Evolutionary conservation across 2,888 invertebrate species (phyloP), one percentile per base, ranked within the genome.

Genomic region (Willowsia nigromaculata): DNA sequence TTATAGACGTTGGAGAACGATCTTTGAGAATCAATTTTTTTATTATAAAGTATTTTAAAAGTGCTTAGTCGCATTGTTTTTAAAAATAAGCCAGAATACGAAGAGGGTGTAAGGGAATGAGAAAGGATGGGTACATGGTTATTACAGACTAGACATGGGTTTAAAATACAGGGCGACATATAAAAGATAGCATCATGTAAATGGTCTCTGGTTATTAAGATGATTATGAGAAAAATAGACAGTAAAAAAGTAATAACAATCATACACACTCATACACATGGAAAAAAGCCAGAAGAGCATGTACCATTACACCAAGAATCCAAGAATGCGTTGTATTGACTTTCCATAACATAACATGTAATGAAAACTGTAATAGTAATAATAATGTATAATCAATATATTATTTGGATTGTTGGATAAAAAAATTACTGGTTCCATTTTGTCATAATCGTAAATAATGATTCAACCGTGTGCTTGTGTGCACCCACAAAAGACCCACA

Each of bases 361-460:
- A 83, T 83, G 71, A 83, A 83, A 83, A 71, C 50, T 68, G 83
- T 83, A 83, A 37, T 33, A 68, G 65, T 37, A 71, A 71, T 37
- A 56, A 80, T n/a, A 59, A 80, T n/a, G 59, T 80, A 65, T 50
- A 83, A 83, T 83, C 74, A 85, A 76, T 76, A 76, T 74, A 76
- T 18, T 50, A 76, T 53, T 76, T 76, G 27, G 53, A 30, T 5
- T 53, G 30, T 18, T 76, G 76, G n/a, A 18, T n/a, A 53, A 30
- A 74, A 84, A 85, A 85, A 85, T 53, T 74, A 43, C 43, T 71
- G 59, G 74, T 83, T 83, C 74, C 74, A 74, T 33, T 85, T 74
- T 68, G 71, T 71, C 56, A 59, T 85, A 74, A 76, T 76, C 76
- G 53, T 76, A 50, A 76, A 76, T 76, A 76, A 76, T 76, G 50